Percentiles rank a stretch among this genome's conserved stretches.
Conservation (phyloP, 2,797 vertebrate genomes). For the Rhadinocentrus ornatus region DNA sequence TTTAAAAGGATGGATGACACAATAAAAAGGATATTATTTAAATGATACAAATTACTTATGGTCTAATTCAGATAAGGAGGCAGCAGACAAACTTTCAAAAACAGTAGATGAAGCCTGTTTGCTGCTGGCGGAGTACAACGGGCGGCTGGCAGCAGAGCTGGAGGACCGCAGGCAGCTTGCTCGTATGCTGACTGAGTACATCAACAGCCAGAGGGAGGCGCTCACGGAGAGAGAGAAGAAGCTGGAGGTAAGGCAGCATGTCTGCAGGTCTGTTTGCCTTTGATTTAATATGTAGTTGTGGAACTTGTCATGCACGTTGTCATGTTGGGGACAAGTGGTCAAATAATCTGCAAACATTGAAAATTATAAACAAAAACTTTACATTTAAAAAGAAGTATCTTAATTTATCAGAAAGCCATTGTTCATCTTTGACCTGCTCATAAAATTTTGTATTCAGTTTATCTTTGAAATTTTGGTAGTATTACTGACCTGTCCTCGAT, state of each 20-base stretch:
- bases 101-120: constrained; percentile 98
- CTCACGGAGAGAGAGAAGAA: constrained; percentile 95
- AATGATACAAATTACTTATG: neutral
- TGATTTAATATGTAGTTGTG: neutral
- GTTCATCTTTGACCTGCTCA: too few species aligned
- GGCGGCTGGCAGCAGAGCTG: constrained; percentile 94
- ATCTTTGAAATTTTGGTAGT: neutral
- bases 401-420: too few species aligned
- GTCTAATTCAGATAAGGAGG: constrained; percentile 89
- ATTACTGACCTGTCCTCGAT: neutral
- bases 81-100: constrained; percentile 95
- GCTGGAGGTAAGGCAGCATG: constrained; percentile 86
- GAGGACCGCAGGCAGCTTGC: constrained; percentile 97
- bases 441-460: too few species aligned
- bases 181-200: constrained; percentile 96
- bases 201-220: constrained; percentile 94
- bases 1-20: neutral
- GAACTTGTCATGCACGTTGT: neutral
- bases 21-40: neutral
- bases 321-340: neutral
- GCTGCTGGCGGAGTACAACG: constrained; percentile 96
- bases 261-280: neutral
- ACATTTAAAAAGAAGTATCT: too few species aligned
- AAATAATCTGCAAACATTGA: neutral
- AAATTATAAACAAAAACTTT: neutral